These are phyloP conservation scores for Molorchus minor DNA, from an alignment of 2,888 invertebrate genomes.

Conservation along the genomic window DNA sequence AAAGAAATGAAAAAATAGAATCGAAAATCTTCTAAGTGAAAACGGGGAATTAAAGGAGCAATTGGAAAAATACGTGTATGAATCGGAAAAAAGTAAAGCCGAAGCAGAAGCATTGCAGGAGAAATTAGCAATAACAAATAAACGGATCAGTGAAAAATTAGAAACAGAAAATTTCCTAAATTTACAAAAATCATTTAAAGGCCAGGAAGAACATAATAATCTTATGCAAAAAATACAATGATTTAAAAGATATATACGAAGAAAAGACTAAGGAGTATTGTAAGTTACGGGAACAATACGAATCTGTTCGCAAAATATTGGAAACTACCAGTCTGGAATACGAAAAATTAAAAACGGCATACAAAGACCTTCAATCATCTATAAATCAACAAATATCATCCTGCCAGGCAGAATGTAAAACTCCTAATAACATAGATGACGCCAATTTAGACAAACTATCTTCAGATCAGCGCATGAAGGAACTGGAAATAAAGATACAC, in stretches of 20 bases:
- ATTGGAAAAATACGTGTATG: slow-evolving; percentile 10
- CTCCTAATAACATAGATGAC: slow-evolving; percentile 3
- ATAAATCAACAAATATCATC: slow-evolving; percentile 32
- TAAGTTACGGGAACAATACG: slow-evolving; percentile 19
- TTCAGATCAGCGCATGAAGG: background rate
- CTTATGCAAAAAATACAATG: slow-evolving; percentile 16
- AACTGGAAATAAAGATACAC: background rate
- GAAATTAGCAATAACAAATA: too few relatives aligned
- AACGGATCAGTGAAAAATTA: slow-evolving; percentile 9
- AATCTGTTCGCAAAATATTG: slow-evolving; percentile 13
- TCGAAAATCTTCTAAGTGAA: slow-evolving; percentile 20
- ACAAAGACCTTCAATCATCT: slow-evolving; percentile 36
- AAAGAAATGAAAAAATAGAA: slow-evolving; percentile 28
- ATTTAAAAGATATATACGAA: slow-evolving; percentile 15
- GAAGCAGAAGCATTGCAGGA: slow-evolving; percentile 21
- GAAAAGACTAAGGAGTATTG: slow-evolving; percentile 25
- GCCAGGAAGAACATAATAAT: too few relatives aligned
- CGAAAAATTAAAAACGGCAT: slow-evolving; percentile 36
- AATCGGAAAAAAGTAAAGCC: slow-evolving; percentile 10
- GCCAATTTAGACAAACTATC: background rate
- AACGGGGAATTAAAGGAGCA: slow-evolving; percentile 19
- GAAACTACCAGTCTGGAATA: slow-evolving; percentile 36
- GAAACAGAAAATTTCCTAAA: slow-evolving; percentile 3
- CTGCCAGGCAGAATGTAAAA: slow-evolving; percentile 19
- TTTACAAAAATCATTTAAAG: slow-evolving; percentile 6